Evolutionary conservation across 2,888 invertebrate genomes (phyloP).

Genomic region (Eupithecia abbreviata): DNA sequence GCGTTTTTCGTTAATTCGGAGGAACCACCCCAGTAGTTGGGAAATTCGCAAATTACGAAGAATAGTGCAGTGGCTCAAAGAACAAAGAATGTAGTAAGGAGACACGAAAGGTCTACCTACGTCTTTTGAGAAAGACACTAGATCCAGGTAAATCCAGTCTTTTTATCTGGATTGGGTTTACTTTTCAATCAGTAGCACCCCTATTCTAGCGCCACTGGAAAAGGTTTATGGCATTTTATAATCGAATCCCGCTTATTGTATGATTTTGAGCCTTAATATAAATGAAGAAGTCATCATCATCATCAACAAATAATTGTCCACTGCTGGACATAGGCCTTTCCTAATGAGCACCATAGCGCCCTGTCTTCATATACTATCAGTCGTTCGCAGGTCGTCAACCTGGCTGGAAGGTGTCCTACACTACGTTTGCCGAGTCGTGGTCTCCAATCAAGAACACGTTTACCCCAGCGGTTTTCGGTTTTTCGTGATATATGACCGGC

Average conservation of each 20-base stretch:
- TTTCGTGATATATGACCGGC: no score
- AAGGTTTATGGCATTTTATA: neutral
- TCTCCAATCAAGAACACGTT: no score
- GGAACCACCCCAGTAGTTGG: constrained; percentile 45
- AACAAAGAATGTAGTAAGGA: neutral
- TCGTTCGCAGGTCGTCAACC: no score
- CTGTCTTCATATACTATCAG: no score
- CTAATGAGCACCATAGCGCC: no score
- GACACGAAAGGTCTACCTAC: neutral
- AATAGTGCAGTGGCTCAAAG: constrained; percentile 34
- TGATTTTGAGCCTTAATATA: no score
- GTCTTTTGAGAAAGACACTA: neutral
- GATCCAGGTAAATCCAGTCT: neutral
- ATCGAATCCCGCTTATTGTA: neutral
- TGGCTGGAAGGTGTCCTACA: no score
- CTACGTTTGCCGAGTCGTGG: no score
- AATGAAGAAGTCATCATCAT: no score
- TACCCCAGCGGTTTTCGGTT: no score
- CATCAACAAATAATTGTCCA: no score
- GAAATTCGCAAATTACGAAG: constrained; percentile 62
- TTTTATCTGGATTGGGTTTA: neutral
- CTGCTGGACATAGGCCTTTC: no score
- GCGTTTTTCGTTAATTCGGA: constrained; percentile 40
- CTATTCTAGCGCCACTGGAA: neutral
- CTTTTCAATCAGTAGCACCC: neutral